Evolutionary conservation across 2,113 vertebrate species (phyloP), one percentile per base, ranked within the genome.

Genomic region (Chaetura pelagica): DNA sequence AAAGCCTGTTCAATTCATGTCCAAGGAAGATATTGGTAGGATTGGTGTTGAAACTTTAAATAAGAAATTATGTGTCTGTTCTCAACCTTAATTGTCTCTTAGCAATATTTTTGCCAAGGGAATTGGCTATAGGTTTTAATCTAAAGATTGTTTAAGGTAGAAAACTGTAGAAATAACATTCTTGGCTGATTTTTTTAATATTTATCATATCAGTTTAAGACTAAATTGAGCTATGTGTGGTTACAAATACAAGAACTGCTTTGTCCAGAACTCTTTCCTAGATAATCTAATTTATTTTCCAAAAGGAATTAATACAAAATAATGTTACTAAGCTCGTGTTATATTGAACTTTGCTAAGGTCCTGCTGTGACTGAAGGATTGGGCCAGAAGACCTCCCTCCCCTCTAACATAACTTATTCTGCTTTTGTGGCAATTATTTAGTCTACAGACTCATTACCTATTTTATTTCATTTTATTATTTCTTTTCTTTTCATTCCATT

Each of bases 321-420:
- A 75, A 26, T 67, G 63, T 84, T 88, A 76, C 44, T 90, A 73
- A 95, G 61, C 87, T 81, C 57, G 44, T 72, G 87, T 84, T 87
- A 59, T 78, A 64, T 15, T 21, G 52, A 93, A 67, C 34, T 74
- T 23, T 68, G 67, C 68, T 82, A 93, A 72, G 48, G 69, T 87
- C 87, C 69, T 75, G 62, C 57, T 89, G 66, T 64, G 74, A 91
- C 26, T 24, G 57, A 94, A 94, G 40, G 15, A 20, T 64, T 89
- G 35, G 77, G 14, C 18, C 44, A 78, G 26, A n/a, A 61, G 87
- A 94, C 84, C 29, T 95, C 12, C 12, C 35, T 58, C 18, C 16
- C 34, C 11, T 78, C 23, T 38, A 75, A n/a, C 38, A 87, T 69
- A 67, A 91, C 78, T 84, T 89, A 84, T 92, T 84, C 54, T 86